Percentiles rank a stretch among this genome's conserved stretches.
phyloP scores from a whole-genome alignment of 2,888 invertebrate genomes.

The Busseola fusca region DNA sequence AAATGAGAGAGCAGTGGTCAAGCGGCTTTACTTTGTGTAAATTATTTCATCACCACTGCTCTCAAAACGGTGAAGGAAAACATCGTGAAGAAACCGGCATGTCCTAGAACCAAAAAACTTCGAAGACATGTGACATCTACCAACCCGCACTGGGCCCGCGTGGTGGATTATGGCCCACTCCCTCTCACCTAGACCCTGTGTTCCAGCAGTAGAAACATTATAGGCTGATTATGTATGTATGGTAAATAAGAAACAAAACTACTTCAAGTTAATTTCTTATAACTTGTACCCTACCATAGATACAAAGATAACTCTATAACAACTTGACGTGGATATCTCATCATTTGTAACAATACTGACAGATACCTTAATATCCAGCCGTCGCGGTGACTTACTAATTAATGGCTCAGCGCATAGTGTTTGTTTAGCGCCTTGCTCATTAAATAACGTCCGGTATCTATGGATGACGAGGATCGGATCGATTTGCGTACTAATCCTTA shows the following conservation, averaged over 20 bases:
- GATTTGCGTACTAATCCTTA: neutral
- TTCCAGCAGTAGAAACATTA: no score
- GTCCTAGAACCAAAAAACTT: no score
- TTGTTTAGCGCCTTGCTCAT: constrained; percentile 40
- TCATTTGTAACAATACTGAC: constrained; percentile 50
- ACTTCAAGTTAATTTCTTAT: neutral
- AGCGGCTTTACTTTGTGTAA: no score
- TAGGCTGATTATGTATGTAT: no score
- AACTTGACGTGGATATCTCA: constrained; percentile 49
- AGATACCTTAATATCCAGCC: constrained; percentile 45
- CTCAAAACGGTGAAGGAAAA: no score
- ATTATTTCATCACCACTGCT: no score
- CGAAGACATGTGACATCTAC: no score
- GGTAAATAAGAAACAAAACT: neutral
- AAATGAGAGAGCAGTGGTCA: no score
- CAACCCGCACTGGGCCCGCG: no score
- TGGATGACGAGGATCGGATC: neutral
- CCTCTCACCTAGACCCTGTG: no score
- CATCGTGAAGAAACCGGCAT: no score
- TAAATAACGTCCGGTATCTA: constrained; percentile 15
- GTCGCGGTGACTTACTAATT: constrained; percentile 47
- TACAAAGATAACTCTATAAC: constrained; percentile 49
- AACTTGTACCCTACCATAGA: constrained; percentile 28
- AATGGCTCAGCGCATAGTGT: constrained; percentile 40
- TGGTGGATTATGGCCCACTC: no score